phyloP scores from a whole-genome alignment of 2,113 vertebrate genomes.

The Equus quagga region DNA sequence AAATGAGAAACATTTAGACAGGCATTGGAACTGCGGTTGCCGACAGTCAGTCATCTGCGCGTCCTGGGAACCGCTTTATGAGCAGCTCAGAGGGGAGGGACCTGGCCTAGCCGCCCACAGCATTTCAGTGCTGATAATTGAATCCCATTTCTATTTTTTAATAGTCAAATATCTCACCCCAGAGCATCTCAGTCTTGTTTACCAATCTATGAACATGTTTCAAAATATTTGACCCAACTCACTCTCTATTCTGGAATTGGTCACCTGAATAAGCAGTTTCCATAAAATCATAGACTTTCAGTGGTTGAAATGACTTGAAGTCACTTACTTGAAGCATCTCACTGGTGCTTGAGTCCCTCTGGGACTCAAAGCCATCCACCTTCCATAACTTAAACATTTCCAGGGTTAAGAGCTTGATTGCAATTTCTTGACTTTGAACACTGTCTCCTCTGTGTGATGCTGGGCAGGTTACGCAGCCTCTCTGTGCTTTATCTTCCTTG shows the following conservation, averaged over 20 bases:
- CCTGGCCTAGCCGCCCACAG: accelerated
- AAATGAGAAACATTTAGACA: neutral
- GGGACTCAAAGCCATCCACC: neutral
- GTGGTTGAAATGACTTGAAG: neutral
- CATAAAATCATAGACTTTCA: neutral
- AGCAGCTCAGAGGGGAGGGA: accelerated
- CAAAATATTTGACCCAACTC: neutral
- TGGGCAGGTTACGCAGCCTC: neutral
- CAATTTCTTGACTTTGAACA: neutral
- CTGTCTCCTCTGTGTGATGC: neutral
- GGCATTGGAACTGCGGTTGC: accelerated
- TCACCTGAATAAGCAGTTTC: neutral
- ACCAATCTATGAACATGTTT: neutral
- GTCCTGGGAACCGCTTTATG: accelerated
- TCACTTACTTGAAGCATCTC: neutral
- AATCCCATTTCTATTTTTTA: neutral
- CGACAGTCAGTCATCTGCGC: neutral
- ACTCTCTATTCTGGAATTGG: neutral
- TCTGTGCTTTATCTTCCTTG: neutral
- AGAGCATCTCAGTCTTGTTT: neutral
- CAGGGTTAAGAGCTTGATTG: accelerated
- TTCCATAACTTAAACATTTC: neutral
- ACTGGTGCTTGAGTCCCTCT: accelerated
- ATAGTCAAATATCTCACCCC: neutral
- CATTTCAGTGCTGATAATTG: neutral